Conservation (phyloP, 1,140 invertebrate species). For the Drosophila bifasciata region DNA sequence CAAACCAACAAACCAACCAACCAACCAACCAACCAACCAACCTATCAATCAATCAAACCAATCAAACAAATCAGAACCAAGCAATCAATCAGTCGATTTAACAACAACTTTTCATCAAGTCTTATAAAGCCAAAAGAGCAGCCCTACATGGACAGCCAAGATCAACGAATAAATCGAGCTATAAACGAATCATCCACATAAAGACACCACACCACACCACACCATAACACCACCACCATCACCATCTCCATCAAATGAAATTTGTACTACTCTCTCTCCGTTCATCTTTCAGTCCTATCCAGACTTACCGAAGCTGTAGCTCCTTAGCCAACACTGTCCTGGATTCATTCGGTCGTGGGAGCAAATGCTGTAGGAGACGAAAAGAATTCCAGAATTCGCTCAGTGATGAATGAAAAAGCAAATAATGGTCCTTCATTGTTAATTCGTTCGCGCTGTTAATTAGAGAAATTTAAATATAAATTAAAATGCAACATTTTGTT, state of each 20-base stretch:
- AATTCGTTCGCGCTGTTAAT: too few relatives aligned
- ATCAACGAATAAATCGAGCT: conserved; percentile 47
- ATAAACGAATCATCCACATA: conserved; percentile 34
- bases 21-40: conserved; percentile 43
- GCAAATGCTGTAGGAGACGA: too few relatives aligned
- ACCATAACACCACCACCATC: not conserved
- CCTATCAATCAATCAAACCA: conserved; percentile 46
- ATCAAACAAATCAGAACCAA: conserved; percentile 43
- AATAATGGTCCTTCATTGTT: too few relatives aligned
- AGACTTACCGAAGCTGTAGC: too few relatives aligned
- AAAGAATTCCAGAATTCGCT: too few relatives aligned
- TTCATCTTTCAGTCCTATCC: too few relatives aligned
- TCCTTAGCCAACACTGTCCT: too few relatives aligned
- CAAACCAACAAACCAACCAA: conserved; percentile 38
- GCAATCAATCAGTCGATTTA: conserved; percentile 38
- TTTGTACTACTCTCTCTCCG: too few relatives aligned
- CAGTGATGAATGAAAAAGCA: too few relatives aligned
- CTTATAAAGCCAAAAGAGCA: conserved; percentile 37
- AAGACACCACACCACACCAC: conserved; percentile 13
- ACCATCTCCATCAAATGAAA: not conserved
- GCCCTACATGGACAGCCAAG: conserved; percentile 32
- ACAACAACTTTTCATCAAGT: conserved; percentile 43
- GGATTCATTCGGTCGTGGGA: too few relatives aligned
- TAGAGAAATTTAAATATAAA: too few relatives aligned
- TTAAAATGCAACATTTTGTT: too few relatives aligned